These are phyloP conservation scores for Drosophila rhopaloa DNA, from an alignment of 1,140 invertebrate genomes.

Conservation along the genomic window DNA sequence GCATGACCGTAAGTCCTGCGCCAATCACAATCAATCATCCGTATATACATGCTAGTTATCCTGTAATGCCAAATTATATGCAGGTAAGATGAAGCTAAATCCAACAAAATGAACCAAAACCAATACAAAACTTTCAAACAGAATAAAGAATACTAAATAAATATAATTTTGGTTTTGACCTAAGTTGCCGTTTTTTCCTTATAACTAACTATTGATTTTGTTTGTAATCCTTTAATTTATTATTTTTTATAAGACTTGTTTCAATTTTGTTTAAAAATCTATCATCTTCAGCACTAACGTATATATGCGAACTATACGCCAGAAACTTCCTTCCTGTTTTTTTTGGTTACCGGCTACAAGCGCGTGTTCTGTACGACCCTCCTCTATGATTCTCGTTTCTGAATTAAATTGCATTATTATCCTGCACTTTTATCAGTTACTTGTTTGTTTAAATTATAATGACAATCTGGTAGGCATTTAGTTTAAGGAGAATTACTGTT, in stretches of 20 bases:
- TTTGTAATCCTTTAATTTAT: constrained; percentile 24
- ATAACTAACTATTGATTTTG: constrained; percentile 12
- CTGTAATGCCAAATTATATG: constrained; percentile 84
- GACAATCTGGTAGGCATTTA: constrained; percentile 6
- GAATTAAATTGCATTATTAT: constrained; percentile 31
- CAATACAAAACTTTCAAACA: constrained; percentile 20
- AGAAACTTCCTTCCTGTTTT: constrained; percentile 17
- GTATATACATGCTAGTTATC: constrained; percentile 85
- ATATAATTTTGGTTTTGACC: constrained; percentile 46
- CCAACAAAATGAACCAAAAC: constrained; percentile 38
- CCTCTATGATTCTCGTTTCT: constrained; percentile 32
- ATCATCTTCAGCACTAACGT: constrained; percentile 48
- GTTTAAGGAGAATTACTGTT: constrained; percentile 20
- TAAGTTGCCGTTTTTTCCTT: constrained; percentile 37
- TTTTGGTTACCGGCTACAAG: constrained; percentile 22
- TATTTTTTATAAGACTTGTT: constrained; percentile 2
- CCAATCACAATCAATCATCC: constrained; percentile 85
- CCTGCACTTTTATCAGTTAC: constrained; percentile 30
- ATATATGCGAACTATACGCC: constrained; percentile 30
- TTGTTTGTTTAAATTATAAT: constrained; percentile 5
- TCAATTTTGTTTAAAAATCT: constrained; percentile 25
- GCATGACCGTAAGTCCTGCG: constrained; percentile 85
- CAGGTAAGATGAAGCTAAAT: constrained; percentile 80
- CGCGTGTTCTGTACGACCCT: constrained; percentile 5
- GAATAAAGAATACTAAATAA: constrained; percentile 41